Evolutionary conservation across 2,113 vertebrate genomes (phyloP).

Genomic region (Terrapene triunguis): DNA sequence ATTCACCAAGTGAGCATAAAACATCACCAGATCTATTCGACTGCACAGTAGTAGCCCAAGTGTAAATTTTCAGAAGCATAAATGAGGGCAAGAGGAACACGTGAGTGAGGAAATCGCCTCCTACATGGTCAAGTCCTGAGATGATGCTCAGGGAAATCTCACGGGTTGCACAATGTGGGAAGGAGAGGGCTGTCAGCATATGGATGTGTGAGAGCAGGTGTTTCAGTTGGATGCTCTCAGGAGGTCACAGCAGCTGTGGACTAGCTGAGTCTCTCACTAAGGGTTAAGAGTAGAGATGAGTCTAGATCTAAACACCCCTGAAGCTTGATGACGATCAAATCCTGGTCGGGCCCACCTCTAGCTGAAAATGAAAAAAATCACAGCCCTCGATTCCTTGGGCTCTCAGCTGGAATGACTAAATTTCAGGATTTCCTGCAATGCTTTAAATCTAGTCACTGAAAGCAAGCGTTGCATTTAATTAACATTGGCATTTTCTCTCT

Average conservation of each 20-base stretch:
- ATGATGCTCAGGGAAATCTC: background rate
- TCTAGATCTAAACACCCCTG: background rate
- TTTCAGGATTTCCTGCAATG: background rate
- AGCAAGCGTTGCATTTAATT: slow-evolving; percentile 35
- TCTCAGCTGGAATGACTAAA: background rate
- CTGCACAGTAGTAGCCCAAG: background rate
- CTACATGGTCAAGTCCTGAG: background rate
- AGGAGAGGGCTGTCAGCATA: background rate
- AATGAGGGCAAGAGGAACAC: background rate
- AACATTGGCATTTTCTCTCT: background rate
- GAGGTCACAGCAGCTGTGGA: too few species aligned
- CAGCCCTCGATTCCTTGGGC: background rate
- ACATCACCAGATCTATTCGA: too few species aligned
- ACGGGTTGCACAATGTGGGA: background rate
- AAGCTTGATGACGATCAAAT: background rate
- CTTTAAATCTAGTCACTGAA: background rate
- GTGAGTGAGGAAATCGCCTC: background rate
- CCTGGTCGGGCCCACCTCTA: background rate
- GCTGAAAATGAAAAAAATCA: background rate
- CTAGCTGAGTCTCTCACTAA: background rate
- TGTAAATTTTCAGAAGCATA: too few species aligned
- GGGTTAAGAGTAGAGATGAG: background rate
- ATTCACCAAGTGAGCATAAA: background rate
- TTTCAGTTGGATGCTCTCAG: background rate
- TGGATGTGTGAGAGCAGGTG: background rate